Percentiles rank a stretch among this genome's conserved stretches.
phyloP scores from a whole-genome alignment of 2,113 vertebrate genomes.

The Plecotus auritus region DNA sequence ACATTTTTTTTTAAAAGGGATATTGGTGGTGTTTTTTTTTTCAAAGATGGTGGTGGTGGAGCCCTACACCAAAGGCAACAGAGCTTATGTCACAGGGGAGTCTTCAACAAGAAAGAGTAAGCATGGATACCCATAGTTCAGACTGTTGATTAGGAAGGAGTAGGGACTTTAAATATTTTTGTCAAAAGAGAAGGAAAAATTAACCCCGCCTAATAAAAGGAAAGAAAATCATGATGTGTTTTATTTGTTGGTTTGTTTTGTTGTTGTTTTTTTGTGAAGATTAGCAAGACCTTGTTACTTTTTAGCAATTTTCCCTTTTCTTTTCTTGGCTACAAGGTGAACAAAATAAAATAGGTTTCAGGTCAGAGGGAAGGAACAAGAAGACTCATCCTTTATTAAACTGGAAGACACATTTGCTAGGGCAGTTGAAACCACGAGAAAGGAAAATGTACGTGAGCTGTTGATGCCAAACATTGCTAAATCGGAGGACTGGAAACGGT shows the following conservation, averaged over 20 bases:
- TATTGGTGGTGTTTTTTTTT: neutral
- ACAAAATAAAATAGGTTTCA: neutral
- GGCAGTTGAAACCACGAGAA: neutral
- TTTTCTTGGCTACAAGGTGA: neutral
- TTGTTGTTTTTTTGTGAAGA: neutral
- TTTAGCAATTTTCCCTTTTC: conserved; percentile 35
- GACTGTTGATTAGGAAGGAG: neutral
- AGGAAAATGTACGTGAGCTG: neutral
- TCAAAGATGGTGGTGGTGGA: neutral
- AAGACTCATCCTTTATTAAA: neutral
- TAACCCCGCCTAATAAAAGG: neutral
- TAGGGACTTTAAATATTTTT: conserved; percentile 38
- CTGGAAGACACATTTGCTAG: neutral
- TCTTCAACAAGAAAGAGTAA: neutral
- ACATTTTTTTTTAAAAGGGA: no score
- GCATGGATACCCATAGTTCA: neutral
- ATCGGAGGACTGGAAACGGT: neutral
- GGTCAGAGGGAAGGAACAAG: neutral
- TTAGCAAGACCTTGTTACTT: neutral
- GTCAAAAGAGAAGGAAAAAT: conserved; percentile 14
- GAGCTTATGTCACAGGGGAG: neutral
- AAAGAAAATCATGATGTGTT: neutral
- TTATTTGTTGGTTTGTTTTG: no score
- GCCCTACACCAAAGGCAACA: neutral
- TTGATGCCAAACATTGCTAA: neutral